These are phyloP conservation scores for Rostratula benghalensis DNA, from an alignment of 2,113 vertebrate species.

Conservation along the genomic window DNA sequence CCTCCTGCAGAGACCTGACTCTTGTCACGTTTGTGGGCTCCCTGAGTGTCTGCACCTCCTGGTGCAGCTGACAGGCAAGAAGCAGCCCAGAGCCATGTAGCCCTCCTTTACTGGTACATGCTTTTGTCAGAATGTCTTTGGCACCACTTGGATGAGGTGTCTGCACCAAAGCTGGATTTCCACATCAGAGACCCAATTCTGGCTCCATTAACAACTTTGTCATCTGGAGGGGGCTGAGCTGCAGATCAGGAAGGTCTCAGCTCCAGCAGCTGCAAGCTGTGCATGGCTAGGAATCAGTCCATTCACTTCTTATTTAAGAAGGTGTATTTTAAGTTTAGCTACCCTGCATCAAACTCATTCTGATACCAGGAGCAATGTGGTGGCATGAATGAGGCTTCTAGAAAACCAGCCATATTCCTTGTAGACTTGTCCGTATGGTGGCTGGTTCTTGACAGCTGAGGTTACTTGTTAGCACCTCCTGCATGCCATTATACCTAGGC, in stretches of 20 bases:
- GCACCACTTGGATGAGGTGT: neutral
- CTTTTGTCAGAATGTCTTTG: neutral
- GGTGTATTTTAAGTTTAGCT: neutral
- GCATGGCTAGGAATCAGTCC: neutral
- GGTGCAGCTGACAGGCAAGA: neutral
- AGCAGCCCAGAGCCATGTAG: neutral
- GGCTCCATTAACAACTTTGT: neutral
- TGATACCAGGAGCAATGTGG: neutral
- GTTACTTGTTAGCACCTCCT: neutral
- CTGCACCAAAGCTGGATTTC: neutral
- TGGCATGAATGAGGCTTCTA: rapidly evolving
- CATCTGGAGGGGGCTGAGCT: neutral
- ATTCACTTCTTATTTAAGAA: neutral
- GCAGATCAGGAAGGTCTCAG: neutral
- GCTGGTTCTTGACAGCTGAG: neutral
- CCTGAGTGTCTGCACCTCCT: neutral
- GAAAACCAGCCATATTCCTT: neutral
- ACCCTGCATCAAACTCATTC: neutral
- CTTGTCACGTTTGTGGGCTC: neutral
- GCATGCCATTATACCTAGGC: neutral
- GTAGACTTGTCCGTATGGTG: neutral
- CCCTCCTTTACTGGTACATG: neutral
- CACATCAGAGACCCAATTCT: neutral
- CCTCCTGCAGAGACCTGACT: neutral
- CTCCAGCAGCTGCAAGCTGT: neutral